phyloP scores from a whole-genome alignment of 92 coral and sea anemone genomes.

The Palythoa grandis region DNA sequence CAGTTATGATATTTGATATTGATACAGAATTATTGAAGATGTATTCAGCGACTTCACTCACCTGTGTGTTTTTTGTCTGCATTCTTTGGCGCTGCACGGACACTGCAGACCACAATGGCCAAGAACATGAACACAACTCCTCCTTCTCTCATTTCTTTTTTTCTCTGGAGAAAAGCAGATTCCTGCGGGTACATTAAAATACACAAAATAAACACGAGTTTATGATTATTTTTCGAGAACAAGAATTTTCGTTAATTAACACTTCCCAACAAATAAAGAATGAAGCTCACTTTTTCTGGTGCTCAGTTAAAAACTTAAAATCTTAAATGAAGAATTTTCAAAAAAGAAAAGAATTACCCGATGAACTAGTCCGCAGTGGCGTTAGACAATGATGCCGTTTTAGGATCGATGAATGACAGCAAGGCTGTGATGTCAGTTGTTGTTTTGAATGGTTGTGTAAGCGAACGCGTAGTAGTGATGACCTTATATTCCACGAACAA shows the following conservation, averaged over 20 bases:
- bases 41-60: not conserved
- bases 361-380: not conserved
- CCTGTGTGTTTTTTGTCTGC: constrained; percentile 44
- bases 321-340: not conserved
- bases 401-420: not conserved
- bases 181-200: not conserved
- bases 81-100: constrained; percentile 10
- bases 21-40: not conserved
- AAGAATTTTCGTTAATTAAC: not conserved
- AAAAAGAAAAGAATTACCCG: not conserved
- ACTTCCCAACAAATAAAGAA: not conserved
- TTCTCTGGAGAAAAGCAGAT: constrained; percentile 7
- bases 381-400: constrained; percentile 24
- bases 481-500: constrained; percentile 1
- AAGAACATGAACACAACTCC: constrained; percentile 2
- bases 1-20: not conserved
- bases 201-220: not conserved
- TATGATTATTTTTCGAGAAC: not conserved
- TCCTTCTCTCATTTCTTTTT: constrained; percentile 12
- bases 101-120: constrained; percentile 32
- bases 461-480: constrained; percentile 6
- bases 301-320: not conserved
- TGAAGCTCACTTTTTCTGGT: not conserved
- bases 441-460: constrained; percentile 24
- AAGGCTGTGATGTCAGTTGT: constrained; percentile 23